Percentiles rank a stretch among this genome's conserved stretches.
These are phyloP conservation scores for Orchestia grillus DNA, from an alignment of 1,140 invertebrate species.

Conservation along the genomic window DNA sequence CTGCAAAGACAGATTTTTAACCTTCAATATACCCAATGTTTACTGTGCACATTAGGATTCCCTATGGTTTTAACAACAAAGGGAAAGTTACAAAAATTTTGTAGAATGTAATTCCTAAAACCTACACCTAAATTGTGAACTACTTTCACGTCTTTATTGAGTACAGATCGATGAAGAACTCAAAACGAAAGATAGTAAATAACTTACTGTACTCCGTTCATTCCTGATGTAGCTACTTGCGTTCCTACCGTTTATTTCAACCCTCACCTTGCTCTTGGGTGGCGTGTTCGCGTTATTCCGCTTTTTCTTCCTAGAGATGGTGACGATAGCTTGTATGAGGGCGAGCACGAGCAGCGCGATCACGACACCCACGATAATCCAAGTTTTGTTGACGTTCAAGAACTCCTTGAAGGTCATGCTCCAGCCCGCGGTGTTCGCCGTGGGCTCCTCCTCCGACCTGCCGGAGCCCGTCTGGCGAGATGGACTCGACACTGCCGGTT, in stretches of 20 bases:
- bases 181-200: background rate
- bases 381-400: constrained; percentile 79
- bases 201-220: background rate
- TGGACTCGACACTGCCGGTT: background rate
- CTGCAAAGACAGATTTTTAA: no score
- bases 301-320: constrained; percentile 77
- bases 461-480: constrained; percentile 33
- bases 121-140: background rate
- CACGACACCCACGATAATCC: constrained; percentile 86
- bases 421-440: background rate
- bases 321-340: constrained; percentile 86
- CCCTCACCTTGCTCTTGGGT: constrained; percentile 75
- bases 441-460: background rate
- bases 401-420: background rate
- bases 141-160: background rate
- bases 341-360: constrained; percentile 83
- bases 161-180: background rate
- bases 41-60: no score
- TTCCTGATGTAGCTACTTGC: background rate
- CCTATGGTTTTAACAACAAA: no score
- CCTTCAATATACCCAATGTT: no score
- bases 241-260: background rate
- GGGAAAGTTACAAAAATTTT: no score
- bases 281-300: constrained; percentile 67
- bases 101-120: no score